phyloP scores from a whole-genome alignment of 2,797 vertebrate genomes.

The Poeciliopsis turneri region DNA sequence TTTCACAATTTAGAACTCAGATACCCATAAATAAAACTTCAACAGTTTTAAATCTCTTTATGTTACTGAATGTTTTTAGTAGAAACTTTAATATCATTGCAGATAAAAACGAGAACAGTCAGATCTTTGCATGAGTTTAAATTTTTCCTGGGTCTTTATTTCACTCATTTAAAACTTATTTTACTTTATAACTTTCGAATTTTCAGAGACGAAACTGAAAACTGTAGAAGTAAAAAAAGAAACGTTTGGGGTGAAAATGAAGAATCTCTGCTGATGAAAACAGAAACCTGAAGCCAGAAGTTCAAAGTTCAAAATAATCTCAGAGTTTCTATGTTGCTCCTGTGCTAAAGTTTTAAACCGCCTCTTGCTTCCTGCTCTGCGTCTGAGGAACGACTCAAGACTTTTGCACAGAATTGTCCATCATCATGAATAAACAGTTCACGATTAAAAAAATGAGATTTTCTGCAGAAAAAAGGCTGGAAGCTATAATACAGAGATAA shows the following conservation, averaged over 20 bases:
- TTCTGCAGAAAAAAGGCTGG: slow-evolving; percentile 6
- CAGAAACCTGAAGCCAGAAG: neutral
- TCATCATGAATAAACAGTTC: neutral
- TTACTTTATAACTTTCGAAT: neutral
- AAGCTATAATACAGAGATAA: slow-evolving; percentile 58
- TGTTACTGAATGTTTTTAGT: neutral
- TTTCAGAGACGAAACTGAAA: neutral
- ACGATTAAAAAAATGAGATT: neutral
- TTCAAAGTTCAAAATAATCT: neutral
- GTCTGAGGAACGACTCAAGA: neutral
- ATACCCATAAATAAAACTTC: neutral
- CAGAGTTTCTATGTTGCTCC: neutral
- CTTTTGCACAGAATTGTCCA: neutral
- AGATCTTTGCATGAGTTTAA: neutral
- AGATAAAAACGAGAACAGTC: neutral
- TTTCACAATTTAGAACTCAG: neutral
- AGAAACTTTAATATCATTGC: neutral
- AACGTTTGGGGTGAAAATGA: neutral
- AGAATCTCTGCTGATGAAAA: neutral
- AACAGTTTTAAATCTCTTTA: neutral
- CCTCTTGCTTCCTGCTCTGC: neutral
- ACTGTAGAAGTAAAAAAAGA: neutral
- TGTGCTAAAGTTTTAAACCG: neutral
- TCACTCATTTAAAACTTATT: neutral
- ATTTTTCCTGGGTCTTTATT: neutral